Base-by-base conservation (phyloP, 2,888 invertebrate genomes). In the Athalia circularis region DNA sequence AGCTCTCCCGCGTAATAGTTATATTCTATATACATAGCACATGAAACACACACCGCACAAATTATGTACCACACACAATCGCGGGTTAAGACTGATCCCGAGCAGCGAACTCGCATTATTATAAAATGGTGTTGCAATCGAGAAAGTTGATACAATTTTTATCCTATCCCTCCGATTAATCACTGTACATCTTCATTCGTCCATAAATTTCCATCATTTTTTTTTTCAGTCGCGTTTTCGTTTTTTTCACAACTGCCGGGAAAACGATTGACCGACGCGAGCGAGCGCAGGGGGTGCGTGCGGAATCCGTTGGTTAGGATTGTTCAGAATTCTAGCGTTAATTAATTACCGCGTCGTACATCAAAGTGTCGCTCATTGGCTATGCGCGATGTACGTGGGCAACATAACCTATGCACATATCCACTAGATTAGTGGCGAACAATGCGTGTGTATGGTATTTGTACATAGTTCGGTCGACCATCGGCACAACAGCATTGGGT, bases 271-370 rank as follows among this genome's bases (percentile, higher is more conserved):
- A 29, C 29, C 29, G 29, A 29, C 29, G n/a, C n/a, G 1, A 29
- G 29, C 15, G 70, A 70, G 43, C 54, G 29, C 3, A 8, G 13
- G 52, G 70, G 59, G 47, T 50, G 9, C n/a, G 52, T 8, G 11
- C 13, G 59, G 52, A n/a, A 57, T 47, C 3, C 29, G n/a, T 75
- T 62, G 50, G 6, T 11, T 50, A 61, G 52, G 2, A 29, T 29
- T 29, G 61, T 64, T 52, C 61, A 50, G 75, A 52, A 75, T 62
- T 43, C 75, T 50, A 54, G 62, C 62, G 75, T 75, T 75, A 75
- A 75, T 75, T 75, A 75, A 75, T 75, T 61, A 75, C 47, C 62
- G 75, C 75, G 62, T 62, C 75, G 75, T 75, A 75, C 62, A 75
- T 75, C 75, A 75, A 75, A 75, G 62, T 62, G 75, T 50, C 75